Conservation (phyloP, 2,888 invertebrate genomes). For the Stenotaenia linearis region DNA sequence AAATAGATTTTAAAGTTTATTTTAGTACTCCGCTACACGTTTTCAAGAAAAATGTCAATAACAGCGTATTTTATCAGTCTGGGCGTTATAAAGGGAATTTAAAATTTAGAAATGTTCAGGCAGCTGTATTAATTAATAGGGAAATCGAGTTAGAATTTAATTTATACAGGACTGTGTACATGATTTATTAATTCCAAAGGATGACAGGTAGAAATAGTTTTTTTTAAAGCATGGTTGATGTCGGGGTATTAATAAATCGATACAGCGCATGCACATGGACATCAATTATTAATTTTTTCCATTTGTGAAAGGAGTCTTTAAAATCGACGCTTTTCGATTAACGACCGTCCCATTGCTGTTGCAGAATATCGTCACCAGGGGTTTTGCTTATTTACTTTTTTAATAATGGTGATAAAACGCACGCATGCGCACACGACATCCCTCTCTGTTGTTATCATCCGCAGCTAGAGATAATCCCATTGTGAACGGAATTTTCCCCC, state of each 20-base stretch:
- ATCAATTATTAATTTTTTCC: neutral
- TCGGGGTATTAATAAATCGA: neutral
- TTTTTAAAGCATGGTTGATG: neutral
- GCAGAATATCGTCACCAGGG: neutral
- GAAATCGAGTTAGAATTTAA: neutral
- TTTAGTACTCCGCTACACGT: too few species aligned
- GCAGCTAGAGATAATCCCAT: slow-evolving; percentile 24
- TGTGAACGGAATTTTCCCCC: slow-evolving; percentile 16
- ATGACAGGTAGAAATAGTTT: neutral
- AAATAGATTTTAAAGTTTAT: neutral
- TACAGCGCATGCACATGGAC: neutral
- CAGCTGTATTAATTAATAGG: neutral
- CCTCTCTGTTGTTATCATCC: slow-evolving; percentile 17
- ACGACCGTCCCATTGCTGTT: neutral
- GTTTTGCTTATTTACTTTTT: neutral
- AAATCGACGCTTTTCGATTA: neutral
- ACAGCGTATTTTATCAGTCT: too few species aligned
- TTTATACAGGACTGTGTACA: neutral
- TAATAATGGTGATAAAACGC: slow-evolving; percentile 17
- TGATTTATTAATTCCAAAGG: neutral
- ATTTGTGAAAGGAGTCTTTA: neutral
- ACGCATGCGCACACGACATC: slow-evolving; percentile 7
- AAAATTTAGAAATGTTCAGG: too few species aligned
- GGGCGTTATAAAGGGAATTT: neutral
- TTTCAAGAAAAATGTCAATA: too few species aligned